These are phyloP conservation scores for Fissipunctia ypsillon DNA, from an alignment of 2,888 invertebrate genomes.

Conservation along the genomic window DNA sequence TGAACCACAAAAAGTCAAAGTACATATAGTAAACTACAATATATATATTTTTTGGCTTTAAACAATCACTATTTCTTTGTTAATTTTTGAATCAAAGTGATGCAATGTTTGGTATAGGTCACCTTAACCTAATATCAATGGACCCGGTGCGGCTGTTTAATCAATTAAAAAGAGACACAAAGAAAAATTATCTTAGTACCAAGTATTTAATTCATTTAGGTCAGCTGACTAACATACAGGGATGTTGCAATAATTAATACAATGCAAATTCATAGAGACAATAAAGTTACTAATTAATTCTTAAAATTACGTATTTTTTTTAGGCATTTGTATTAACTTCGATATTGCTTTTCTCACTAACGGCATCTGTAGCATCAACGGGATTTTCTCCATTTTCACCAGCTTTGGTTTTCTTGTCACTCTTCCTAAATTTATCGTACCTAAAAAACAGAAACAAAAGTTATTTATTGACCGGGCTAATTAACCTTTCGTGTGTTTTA, in stretches of 20 bases:
- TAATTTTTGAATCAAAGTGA: no score
- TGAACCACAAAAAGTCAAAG: no score
- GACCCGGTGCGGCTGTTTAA: no score
- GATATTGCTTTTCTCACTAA: conserved; percentile 79
- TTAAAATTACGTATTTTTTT: conserved; percentile 38
- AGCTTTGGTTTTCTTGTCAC: conserved; percentile 90
- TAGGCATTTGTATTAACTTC: conserved; percentile 81
- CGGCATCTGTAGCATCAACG: conserved; percentile 77
- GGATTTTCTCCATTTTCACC: conserved; percentile 84
- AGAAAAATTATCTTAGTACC: conserved; percentile 8
- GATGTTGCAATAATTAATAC: conserved; percentile 4
- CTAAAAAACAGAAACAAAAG: conserved; percentile 75
- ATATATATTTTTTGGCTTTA: no score
- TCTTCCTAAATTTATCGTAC: conserved; percentile 92
- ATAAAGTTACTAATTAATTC: conserved; percentile 22
- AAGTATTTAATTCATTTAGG: conserved; percentile 39
- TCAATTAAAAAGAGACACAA: neutral
- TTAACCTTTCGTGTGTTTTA: no score
- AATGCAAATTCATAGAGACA: conserved; percentile 40
- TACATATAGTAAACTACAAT: no score
- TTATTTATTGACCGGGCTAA: neutral
- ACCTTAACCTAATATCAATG: no score
- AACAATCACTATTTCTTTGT: no score
- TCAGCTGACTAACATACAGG: conserved; percentile 25
- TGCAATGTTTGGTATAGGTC: no score